Base-by-base conservation (phyloP, 2,888 invertebrate genomes). In the Heliconius cydno region DNA sequence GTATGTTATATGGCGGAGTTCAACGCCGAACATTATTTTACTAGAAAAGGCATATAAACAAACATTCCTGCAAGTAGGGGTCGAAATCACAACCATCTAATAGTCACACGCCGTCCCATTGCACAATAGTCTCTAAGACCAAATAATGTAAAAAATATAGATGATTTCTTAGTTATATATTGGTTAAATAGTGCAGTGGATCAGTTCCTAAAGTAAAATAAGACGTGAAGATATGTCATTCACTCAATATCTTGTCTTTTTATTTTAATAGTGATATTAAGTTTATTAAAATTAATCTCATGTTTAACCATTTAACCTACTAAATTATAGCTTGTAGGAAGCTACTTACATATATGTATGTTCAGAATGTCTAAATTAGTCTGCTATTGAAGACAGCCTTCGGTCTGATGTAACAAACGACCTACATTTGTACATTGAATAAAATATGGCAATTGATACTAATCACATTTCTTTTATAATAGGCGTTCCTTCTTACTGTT, bases 381-480 rank as follows among this genome's bases (percentile, higher is more conserved):
- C 15, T 25, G 25, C n/a, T 34, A 57, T 78, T 73, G 66, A 66
- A 34, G 19, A 34, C 34, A 76, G 52, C 57, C 38, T 66, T 52
- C 60, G 30, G 77, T 71, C 72, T 63, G 65, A 60, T 22, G 15
- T 74, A 67, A 74, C 60, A 74, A 74, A 68, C 68, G 41, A 57
- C 67, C 38, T 60, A 68, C 28, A 22, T 57, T 68, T 28, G 25
- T 34, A 28, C 34, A 77, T 41, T 41, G 30, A 63, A 63, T 41
- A 73, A 66, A 57, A 41, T 78, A n/a, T 72, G 30, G 52, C 52
- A 74, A 46, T 67, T 66, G 15, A 0, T 41, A 73, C 73, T 67
- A 67, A 73, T 78, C 19, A 66, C 28, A 30, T 65, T 63, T 63
- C 70, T 71, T 22, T 46, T 2, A 74, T 57, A 76, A 68, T 57